Evolutionary conservation across 2,113 vertebrate species (phyloP), one percentile per base, ranked within the genome.

Genomic region (Promerops cafer): DNA sequence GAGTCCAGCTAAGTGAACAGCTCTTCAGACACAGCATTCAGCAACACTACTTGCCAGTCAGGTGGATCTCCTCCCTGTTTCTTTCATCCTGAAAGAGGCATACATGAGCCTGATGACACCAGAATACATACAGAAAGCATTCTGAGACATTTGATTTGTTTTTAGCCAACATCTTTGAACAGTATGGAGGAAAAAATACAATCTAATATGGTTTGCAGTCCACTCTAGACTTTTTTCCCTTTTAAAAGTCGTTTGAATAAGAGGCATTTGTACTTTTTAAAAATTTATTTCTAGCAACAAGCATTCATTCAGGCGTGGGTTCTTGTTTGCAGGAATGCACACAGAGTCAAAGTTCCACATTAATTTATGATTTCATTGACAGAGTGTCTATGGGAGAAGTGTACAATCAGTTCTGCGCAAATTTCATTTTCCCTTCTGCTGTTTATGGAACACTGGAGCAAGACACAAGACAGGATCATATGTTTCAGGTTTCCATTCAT

Each of bases 291-390:
- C 85, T 63, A 75, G 54, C 61, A 77, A 81, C 31, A 75, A 61
- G 47, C 68, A 81, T 86, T 86, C 82, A 80, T 90, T 93, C 83
- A 88, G 44, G 90, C 52, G 44, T 95, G 92, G 93, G 94, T 88
- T 96, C 81, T 90, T 95, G 71, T 96, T 93, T 86, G 56, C 52
- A 90, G 77, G 87, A 96, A 95, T 90, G 89, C 64, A 77, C 13
- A 2, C 56, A 78, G 56, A 94, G 56, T 81, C 42, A 59, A 90
- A 93, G 85, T 86, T 83, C 85, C 76, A 87, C 69, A 94, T 75
- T 88, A 87, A 88, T 88, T 94, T 90, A 83, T 66, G 72, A 87
- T 37, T 75, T 78, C 64, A 93, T 64, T 96, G 96, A 93, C 64
- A 45, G 47, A 91, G 23, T 60, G 72, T 86, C 83, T 70, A 66